phyloP scores from a whole-genome alignment of 2,888 invertebrate genomes.

The Aphodius granarius region DNA sequence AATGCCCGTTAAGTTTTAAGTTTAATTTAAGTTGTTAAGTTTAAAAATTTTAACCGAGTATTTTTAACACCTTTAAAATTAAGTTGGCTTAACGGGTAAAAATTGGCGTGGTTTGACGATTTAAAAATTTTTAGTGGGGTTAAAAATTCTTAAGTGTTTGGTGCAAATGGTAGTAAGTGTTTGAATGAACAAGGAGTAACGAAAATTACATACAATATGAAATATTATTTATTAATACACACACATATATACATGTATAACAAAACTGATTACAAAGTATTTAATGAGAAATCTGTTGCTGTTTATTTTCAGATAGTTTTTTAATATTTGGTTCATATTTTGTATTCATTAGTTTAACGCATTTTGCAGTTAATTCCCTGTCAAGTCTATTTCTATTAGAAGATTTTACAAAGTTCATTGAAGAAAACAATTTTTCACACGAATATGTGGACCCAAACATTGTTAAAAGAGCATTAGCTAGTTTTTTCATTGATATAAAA shows the following conservation, averaged over 20 bases:
- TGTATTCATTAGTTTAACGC: conserved; percentile 20
- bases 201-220: conserved; percentile 21
- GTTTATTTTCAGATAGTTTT: conserved; percentile 18
- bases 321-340: conserved; percentile 15
- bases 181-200: conserved; percentile 19
- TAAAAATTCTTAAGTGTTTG: no score
- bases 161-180: no score
- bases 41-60: no score
- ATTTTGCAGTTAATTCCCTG: no score
- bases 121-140: no score
- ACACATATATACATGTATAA: conserved; percentile 16
- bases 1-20: no score
- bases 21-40: no score
- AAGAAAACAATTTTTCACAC: conserved; percentile 14
- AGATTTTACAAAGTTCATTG: conserved; percentile 20
- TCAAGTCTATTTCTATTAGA: conserved; percentile 18
- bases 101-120: no score
- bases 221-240: conserved; percentile 19
- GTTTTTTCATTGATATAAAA: conserved; percentile 8
- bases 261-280: conserved; percentile 15
- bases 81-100: no score
- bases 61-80: no score
- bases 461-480: conserved; percentile 12
- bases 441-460: conserved; percentile 17
- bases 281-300: conserved; percentile 19